These are phyloP conservation scores for Phocides pigmalion DNA, from an alignment of 1,140 invertebrate genomes.

Conservation along the genomic window DNA sequence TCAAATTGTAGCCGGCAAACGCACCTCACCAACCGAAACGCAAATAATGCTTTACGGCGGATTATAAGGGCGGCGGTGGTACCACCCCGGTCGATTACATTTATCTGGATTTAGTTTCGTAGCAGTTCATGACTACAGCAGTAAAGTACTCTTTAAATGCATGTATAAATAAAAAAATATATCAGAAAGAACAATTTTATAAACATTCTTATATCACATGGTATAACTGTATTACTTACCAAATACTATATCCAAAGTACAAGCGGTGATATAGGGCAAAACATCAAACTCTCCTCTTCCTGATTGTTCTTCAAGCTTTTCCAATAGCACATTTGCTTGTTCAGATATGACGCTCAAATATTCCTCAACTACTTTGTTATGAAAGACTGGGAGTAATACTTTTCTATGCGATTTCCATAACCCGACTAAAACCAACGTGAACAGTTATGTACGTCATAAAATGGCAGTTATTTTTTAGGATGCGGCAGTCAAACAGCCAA, in stretches of 20 bases:
- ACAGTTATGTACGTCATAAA: too few relatives aligned
- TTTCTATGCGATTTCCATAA: slow-evolving; percentile 89
- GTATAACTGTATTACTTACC: slow-evolving; percentile 74
- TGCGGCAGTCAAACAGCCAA: too few relatives aligned
- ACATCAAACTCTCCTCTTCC: slow-evolving; percentile 84
- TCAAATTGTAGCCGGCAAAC: too few relatives aligned
- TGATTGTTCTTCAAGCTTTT: slow-evolving; percentile 79
- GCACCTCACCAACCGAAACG: too few relatives aligned
- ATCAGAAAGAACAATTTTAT: not conserved
- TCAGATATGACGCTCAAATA: slow-evolving; percentile 89
- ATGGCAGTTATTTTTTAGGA: too few relatives aligned
- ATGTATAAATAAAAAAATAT: not conserved
- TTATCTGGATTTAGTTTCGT: too few relatives aligned
- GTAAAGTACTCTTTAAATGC: too few relatives aligned
- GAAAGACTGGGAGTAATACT: slow-evolving; percentile 90
- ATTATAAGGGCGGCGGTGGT: too few relatives aligned
- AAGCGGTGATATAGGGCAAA: slow-evolving; percentile 86
- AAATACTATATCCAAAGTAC: slow-evolving; percentile 90
- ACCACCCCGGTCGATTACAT: too few relatives aligned
- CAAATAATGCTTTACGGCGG: too few relatives aligned
- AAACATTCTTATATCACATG: slow-evolving; percentile 10
- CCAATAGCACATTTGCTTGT: slow-evolving; percentile 85
- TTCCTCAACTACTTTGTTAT: slow-evolving; percentile 89
- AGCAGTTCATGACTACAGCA: too few relatives aligned
- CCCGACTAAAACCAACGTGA: slow-evolving; percentile 82